These are phyloP conservation scores for Smittia aterrima DNA, from an alignment of 2,888 invertebrate genomes.

Conservation along the genomic window DNA sequence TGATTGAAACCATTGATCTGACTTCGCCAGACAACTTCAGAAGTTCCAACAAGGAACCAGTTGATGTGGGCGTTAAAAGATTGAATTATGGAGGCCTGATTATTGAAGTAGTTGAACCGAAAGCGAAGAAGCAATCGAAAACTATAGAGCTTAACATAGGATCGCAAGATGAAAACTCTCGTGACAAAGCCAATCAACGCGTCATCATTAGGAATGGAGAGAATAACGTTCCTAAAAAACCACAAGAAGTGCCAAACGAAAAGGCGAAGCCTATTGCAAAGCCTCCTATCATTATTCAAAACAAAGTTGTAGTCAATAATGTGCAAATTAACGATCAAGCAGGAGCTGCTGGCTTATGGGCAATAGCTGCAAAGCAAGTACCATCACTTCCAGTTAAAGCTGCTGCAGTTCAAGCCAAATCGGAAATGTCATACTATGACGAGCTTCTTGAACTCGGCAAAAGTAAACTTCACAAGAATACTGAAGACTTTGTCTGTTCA, in stretches of 20 bases:
- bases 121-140: background rate
- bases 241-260: too few species aligned
- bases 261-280: too few species aligned
- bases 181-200: too few species aligned
- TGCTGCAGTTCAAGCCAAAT: too few species aligned
- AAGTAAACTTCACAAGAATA: background rate
- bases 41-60: too few species aligned
- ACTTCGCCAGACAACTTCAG: background rate
- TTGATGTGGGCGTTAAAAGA: background rate
- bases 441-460: background rate
- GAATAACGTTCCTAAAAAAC: too few species aligned
- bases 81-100: background rate
- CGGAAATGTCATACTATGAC: background rate
- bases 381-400: too few species aligned
- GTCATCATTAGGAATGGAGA: too few species aligned
- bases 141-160: too few species aligned
- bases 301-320: too few species aligned
- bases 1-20: background rate
- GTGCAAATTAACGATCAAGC: background rate
- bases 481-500: constrained; percentile 24
- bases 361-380: background rate
- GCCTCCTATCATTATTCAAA: too few species aligned
- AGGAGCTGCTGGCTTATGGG: background rate
- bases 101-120: background rate
- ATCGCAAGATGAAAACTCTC: too few species aligned